Conservation (phyloP, 2,888 invertebrate species). For the Microctonus aethiopoides region DNA sequence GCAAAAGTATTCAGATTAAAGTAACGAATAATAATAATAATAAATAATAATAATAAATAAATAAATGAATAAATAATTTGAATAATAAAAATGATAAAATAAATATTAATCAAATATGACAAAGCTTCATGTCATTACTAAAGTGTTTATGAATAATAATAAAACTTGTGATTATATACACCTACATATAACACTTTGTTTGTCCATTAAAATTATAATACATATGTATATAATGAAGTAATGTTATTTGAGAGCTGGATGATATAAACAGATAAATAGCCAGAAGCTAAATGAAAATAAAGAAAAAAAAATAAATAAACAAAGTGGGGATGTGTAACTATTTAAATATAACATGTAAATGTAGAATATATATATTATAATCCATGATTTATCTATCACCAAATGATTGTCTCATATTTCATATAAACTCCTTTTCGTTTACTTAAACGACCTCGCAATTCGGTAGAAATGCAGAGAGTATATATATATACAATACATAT, state of each 20-base stretch:
- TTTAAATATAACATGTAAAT: background rate
- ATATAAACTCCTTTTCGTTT: background rate
- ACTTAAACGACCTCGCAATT: background rate
- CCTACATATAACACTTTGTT: too few relatives aligned
- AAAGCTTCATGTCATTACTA: background rate
- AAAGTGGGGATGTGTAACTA: background rate
- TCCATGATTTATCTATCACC: background rate
- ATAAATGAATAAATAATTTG: too few relatives aligned
- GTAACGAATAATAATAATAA: background rate
- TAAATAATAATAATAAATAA: background rate
- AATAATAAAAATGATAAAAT: background rate
- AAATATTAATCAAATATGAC: background rate
- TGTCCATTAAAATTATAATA: too few relatives aligned
- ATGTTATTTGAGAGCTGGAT: background rate
- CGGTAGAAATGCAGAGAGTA: conserved; percentile 9
- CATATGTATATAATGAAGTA: background rate
- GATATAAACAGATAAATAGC: background rate
- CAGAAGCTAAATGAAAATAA: background rate
- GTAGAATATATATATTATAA: background rate
- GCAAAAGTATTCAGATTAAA: too few relatives aligned
- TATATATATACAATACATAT: background rate
- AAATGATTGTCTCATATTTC: conserved; percentile 1
- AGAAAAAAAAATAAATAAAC: background rate
- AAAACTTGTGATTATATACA: background rate
- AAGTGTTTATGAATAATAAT: background rate